Conservation (phyloP, 2,888 invertebrate genomes). For the Taphrorychus bicolor region DNA sequence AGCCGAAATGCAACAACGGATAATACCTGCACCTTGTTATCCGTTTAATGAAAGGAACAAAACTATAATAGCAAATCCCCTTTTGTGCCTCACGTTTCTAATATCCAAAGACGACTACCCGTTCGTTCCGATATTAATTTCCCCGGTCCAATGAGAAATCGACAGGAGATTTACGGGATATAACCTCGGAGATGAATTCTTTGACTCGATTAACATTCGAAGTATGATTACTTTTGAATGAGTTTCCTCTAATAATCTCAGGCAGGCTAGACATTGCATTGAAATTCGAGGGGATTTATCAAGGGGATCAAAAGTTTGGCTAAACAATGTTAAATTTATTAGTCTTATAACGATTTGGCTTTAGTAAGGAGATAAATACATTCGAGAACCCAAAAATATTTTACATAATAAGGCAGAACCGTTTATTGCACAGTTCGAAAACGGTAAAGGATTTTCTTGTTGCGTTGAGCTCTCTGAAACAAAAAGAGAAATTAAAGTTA, state of each 20-base stretch:
- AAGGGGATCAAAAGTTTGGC: background rate
- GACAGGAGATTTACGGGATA: constrained; percentile 39
- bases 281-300: background rate
- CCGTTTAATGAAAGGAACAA: too few relatives aligned
- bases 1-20: too few relatives aligned
- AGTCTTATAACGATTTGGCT: background rate
- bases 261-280: background rate
- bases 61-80: background rate
- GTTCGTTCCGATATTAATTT: constrained; percentile 35
- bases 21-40: too few relatives aligned
- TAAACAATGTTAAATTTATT: background rate
- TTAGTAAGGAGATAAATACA: background rate
- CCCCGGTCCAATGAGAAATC: constrained; percentile 33
- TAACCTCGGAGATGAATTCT: constrained; percentile 37
- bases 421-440: constrained; percentile 61
- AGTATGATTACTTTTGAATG: constrained; percentile 30
- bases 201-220: constrained; percentile 40
- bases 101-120: constrained; percentile 28
- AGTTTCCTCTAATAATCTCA: constrained; percentile 14
- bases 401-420: too few relatives aligned
- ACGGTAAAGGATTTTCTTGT: constrained; percentile 57
- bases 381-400: background rate
- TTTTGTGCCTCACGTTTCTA: constrained; percentile 38
- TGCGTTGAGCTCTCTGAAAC: constrained; percentile 60
- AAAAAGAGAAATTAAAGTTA: constrained; percentile 4